Conservation (phyloP, 2,888 invertebrate genomes). For the Ennomos quercinarius region DNA sequence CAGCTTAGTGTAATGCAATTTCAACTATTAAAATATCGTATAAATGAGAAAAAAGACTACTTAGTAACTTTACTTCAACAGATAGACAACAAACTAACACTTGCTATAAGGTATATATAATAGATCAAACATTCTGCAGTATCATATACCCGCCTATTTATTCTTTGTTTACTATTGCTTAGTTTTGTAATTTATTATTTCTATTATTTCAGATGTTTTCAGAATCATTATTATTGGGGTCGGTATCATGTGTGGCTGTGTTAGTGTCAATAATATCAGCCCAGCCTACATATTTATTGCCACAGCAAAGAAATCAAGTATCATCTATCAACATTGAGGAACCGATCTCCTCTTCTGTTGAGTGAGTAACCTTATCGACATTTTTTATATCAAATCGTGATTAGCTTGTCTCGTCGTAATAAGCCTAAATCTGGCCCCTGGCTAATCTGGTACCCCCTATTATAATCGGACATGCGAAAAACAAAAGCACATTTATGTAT, state of each 20-base stretch:
- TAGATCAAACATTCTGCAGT: too few relatives aligned
- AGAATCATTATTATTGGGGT: slow-evolving; percentile 9
- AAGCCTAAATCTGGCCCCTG: too few relatives aligned
- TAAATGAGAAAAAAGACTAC: neutral
- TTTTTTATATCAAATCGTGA: too few relatives aligned
- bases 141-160: neutral
- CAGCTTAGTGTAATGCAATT: slow-evolving; percentile 22
- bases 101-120: too few relatives aligned
- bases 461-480: too few relatives aligned
- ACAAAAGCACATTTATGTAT: too few relatives aligned
- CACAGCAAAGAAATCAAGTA: slow-evolving; percentile 38
- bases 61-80: neutral
- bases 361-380: slow-evolving; percentile 26
- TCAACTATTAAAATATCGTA: slow-evolving; percentile 4
- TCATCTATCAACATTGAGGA: slow-evolving; percentile 12
- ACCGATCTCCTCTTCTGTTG: slow-evolving; percentile 15
- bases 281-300: slow-evolving; percentile 37
- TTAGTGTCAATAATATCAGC: slow-evolving; percentile 23
- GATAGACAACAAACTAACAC: neutral
- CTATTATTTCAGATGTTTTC: slow-evolving; percentile 27
- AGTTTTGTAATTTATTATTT: neutral
- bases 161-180: neutral
- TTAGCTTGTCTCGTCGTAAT: too few relatives aligned
- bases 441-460: too few relatives aligned
- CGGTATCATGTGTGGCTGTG: slow-evolving; percentile 17